Percentiles rank a stretch among this genome's conserved stretches.
Evolutionary conservation across 1,140 invertebrate genomes (phyloP).

Genomic region (Zophobas morio): DNA sequence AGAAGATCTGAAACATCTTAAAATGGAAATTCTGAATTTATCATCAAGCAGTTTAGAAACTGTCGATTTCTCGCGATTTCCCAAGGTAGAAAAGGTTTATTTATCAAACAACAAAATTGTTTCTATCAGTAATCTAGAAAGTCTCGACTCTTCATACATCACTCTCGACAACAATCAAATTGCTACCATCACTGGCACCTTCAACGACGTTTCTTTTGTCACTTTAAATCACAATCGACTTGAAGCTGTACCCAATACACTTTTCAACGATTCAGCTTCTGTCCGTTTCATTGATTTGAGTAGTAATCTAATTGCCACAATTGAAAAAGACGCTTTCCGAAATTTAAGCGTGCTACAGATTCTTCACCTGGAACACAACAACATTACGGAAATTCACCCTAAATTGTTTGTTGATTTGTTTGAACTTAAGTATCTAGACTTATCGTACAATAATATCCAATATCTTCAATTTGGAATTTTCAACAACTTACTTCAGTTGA

Average conservation of each 20-base stretch:
- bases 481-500: background rate
- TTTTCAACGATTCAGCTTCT: background rate
- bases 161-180: background rate
- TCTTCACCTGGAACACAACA: background rate
- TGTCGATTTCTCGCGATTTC: background rate
- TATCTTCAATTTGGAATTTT: background rate
- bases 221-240: background rate
- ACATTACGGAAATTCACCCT: background rate
- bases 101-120: background rate
- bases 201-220: background rate
- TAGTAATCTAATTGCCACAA: background rate
- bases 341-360: background rate
- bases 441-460: background rate
- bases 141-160: background rate
- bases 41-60: background rate
- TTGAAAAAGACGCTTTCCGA: background rate
- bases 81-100: background rate
- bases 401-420: background rate
- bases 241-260: background rate
- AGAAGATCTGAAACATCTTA: background rate
- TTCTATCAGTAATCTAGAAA: background rate
- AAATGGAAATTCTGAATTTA: background rate
- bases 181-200: background rate
- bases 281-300: background rate
- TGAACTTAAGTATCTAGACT: background rate